Conservation (phyloP, 1,140 invertebrate species). For the Sarcophaga bullata region DNA sequence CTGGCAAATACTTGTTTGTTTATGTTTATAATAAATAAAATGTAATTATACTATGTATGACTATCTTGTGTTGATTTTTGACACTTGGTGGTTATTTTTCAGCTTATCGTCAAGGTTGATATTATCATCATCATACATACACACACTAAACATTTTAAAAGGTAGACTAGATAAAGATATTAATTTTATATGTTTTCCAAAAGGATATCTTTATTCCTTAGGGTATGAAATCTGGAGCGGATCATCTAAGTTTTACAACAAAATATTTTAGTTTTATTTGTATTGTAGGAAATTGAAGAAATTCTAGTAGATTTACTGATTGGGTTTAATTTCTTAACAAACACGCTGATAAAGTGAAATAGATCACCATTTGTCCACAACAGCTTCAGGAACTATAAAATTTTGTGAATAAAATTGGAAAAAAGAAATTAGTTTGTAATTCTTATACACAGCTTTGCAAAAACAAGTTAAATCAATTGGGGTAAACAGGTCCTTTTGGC, state of each 20-base stretch:
- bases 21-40: constrained; percentile 16
- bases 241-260: constrained; percentile 20
- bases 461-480: constrained; percentile 1
- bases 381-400: constrained; percentile 35
- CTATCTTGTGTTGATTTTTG: neutral
- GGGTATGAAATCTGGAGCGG: constrained; percentile 12
- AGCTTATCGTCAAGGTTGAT: no score
- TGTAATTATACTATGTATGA: constrained; percentile 8
- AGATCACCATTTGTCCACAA: constrained; percentile 15
- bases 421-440: neutral
- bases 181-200: neutral
- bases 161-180: constrained; percentile 9
- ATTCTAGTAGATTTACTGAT: constrained; percentile 1
- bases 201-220: constrained; percentile 1
- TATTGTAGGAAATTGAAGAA: neutral
- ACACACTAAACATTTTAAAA: constrained; percentile 18
- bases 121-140: neutral
- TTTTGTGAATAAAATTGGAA: neutral
- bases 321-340: neutral
- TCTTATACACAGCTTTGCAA: neutral
- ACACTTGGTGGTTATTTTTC: no score
- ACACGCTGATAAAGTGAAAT: neutral
- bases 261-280: constrained; percentile 9
- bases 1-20: constrained; percentile 7
- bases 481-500: neutral